Evolutionary conservation across 2,888 invertebrate species (phyloP), one percentile per base, ranked within the genome.

Genomic region (Anodontia alba): DNA sequence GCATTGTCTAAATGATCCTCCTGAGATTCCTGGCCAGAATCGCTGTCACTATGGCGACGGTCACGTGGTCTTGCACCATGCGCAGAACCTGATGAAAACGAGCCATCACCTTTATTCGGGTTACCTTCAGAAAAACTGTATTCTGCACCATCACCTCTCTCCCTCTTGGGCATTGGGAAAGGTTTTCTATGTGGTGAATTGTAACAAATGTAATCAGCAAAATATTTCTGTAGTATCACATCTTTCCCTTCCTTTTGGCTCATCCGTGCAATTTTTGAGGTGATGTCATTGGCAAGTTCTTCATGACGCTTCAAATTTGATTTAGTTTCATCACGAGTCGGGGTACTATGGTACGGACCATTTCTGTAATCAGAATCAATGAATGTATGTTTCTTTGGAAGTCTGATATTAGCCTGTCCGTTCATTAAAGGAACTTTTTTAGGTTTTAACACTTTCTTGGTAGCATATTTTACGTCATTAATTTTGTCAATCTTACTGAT

Each of bases 71-170:
- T 62, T 20, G 1, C 23, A 5, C 3, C 17, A 1, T 8, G 33
- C 8, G 10, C n/a, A 20, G 31, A 31, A 1, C 66, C 23, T 33
- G 42, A 46, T 33, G 33, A 33, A 33, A 62, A 62, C n/a, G 51
- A 38, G 29, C 78, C 78, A 20, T 74, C 74, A 33, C 62, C 62
- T 62, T 62, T 62, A 33, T 62, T 33, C 20, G 62, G 62, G 62
- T 62, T 62, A n/a, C 62, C 62, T 62, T 3, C 17, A 33, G 33
- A 31, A 15, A 62, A 62, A 46, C 29, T 36, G 15, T 57, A 29
- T 29, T 84, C 84, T 0, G 84, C 79, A 36, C 85, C 85, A 36
- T 85, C 85, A 17, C 82, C 85, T n/a, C 74, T 77, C 31, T 73
- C 82, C 26, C 85, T 68, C 42, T 54, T 73, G 43, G 73, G 66